Evolutionary conservation across 2,888 invertebrate species (phyloP).

Genomic region (Busseola fusca): DNA sequence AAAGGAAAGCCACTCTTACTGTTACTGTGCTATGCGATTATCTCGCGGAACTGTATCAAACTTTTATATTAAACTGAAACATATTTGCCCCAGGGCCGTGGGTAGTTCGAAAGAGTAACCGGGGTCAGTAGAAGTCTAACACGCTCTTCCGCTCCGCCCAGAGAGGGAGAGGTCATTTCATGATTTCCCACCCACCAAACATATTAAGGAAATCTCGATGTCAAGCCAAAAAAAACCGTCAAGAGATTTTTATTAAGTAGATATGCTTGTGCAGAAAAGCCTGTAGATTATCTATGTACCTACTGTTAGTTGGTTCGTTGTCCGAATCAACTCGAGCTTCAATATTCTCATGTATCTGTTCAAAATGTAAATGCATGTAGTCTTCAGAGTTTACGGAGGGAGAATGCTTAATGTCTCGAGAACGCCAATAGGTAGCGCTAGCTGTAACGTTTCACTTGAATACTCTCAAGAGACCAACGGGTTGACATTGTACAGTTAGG

Average conservation of each 20-base stretch:
- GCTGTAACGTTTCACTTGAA: constrained; percentile 34
- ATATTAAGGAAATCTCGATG: neutral
- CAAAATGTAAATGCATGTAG: constrained; percentile 40
- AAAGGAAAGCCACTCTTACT: too few relatives aligned
- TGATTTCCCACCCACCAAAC: too few relatives aligned
- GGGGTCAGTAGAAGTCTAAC: too few relatives aligned
- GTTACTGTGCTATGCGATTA: too few relatives aligned
- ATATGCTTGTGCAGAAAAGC: neutral
- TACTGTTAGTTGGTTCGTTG: neutral
- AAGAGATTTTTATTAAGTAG: neutral
- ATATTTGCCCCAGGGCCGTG: too few relatives aligned
- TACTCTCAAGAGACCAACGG: constrained; percentile 29
- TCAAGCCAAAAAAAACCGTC: neutral
- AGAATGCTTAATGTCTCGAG: constrained; percentile 49
- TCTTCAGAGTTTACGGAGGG: constrained; percentile 15
- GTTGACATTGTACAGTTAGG: constrained; percentile 21
- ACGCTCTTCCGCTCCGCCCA: too few relatives aligned
- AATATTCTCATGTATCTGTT: neutral
- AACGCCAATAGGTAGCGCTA: constrained; percentile 56
- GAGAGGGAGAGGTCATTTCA: too few relatives aligned
- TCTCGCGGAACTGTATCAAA: neutral
- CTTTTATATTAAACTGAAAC: neutral
- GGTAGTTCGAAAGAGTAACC: too few relatives aligned
- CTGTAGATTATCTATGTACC: neutral
- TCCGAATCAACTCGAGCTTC: neutral